These are phyloP conservation scores for Sandelia bainsii DNA, from an alignment of 2,797 vertebrate genomes.

Conservation along the genomic window DNA sequence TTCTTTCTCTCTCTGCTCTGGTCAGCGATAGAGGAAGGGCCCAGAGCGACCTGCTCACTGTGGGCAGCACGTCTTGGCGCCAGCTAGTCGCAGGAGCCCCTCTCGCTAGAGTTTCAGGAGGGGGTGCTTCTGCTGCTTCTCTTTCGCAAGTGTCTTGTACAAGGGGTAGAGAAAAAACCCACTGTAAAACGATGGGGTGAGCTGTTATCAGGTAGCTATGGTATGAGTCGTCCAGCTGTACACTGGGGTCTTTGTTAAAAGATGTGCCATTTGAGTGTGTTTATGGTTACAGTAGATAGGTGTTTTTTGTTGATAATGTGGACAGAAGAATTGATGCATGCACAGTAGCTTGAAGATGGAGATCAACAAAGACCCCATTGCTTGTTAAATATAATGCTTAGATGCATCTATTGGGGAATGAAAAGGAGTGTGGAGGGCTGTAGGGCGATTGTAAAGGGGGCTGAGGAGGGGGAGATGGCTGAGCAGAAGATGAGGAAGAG, in stretches of 20 bases:
- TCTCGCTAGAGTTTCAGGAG: constrained; percentile 76
- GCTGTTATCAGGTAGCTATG: constrained; percentile 89
- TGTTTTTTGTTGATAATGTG: constrained; percentile 71
- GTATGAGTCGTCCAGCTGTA: constrained; percentile 53
- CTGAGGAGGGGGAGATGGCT: constrained; percentile 63
- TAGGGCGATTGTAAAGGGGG: constrained; percentile 65
- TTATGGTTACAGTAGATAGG: constrained; percentile 35
- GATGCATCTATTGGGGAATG: constrained; percentile 87
- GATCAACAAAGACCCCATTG: constrained; percentile 76
- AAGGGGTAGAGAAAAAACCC: constrained; percentile 70
- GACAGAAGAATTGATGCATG: constrained; percentile 16
- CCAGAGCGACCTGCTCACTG: constrained; percentile 93
- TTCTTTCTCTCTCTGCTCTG: constrained; percentile 78
- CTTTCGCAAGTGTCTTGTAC: constrained; percentile 84
- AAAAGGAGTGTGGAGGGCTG: constrained; percentile 52
- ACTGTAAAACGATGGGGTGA: constrained; percentile 74
- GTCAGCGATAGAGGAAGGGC: constrained; percentile 96
- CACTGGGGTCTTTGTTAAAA: constrained; percentile 93
- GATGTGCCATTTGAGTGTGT: constrained; percentile 79
- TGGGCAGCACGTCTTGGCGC: constrained; percentile 95
- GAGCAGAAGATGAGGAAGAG: constrained; percentile 38
- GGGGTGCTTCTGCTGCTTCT: constrained; percentile 73
- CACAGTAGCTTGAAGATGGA: constrained; percentile 72
- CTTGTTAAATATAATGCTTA: constrained; percentile 90
- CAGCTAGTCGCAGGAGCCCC: constrained; percentile 94